These are phyloP conservation scores for Montipora efflorescens DNA, from an alignment of 64 coral and sea anemone genomes.

Conservation along the genomic window DNA sequence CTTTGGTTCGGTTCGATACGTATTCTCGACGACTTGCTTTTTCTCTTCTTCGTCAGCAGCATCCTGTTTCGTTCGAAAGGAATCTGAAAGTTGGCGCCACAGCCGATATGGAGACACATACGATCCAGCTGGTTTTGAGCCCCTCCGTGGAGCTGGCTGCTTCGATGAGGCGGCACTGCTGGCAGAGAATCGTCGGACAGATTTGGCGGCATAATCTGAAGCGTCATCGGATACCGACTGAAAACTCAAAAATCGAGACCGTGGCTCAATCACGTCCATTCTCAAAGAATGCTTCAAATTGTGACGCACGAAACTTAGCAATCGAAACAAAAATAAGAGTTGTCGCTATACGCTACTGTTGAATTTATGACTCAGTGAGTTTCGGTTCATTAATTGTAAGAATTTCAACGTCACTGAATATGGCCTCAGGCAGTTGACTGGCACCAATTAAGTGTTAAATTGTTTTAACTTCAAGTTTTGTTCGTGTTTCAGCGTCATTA, in stretches of 20 bases:
- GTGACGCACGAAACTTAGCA: background rate
- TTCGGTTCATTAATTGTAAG: no score
- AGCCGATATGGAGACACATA: slow-evolving; percentile 32
- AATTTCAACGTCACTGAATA: no score
- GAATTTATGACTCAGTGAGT: no score
- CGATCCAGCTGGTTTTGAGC: background rate
- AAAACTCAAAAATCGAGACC: slow-evolving; percentile 17
- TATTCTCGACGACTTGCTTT: slow-evolving; percentile 26
- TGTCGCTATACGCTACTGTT: background rate
- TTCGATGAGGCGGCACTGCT: background rate
- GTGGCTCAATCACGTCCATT: slow-evolving; percentile 24
- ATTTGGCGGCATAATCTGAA: background rate
- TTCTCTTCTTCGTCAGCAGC: background rate
- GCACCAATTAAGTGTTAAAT: no score
- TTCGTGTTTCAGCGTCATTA: no score
- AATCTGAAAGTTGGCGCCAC: slow-evolving; percentile 1
- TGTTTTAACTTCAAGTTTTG: no score
- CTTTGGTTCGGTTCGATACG: slow-evolving; percentile 36
- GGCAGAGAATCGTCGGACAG: background rate
- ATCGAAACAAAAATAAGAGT: background rate
- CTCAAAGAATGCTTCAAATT: background rate
- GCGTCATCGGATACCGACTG: slow-evolving; percentile 13
- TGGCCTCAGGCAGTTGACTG: no score
- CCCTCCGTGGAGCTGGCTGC: background rate
- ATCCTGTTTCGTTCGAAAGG: background rate